These are phyloP conservation scores for Thrips palmi DNA, from an alignment of 1,140 invertebrate species.

Conservation along the genomic window DNA sequence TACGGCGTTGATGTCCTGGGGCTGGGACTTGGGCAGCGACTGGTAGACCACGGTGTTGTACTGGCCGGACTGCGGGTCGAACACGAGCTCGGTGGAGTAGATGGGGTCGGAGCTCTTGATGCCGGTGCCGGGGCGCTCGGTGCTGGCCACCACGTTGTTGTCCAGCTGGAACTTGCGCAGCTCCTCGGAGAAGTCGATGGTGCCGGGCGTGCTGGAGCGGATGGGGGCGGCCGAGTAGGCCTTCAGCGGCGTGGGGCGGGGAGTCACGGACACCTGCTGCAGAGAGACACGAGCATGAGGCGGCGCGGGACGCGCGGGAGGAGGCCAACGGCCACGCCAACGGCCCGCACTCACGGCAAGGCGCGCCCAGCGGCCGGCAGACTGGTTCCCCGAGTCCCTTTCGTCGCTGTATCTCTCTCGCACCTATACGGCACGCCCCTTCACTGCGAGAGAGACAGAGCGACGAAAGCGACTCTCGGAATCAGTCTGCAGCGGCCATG, in stretches of 20 bases:
- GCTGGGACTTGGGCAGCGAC: slow-evolving; percentile 42
- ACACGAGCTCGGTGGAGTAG: slow-evolving; percentile 57
- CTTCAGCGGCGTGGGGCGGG: slow-evolving; percentile 13
- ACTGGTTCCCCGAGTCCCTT: too few species aligned
- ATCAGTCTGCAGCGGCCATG: too few species aligned
- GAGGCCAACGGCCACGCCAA: too few species aligned
- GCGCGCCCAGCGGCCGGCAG: too few species aligned
- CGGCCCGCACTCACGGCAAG: too few species aligned
- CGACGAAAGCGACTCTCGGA: too few species aligned
- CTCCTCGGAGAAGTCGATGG: slow-evolving; percentile 47
- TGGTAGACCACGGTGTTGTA: slow-evolving; percentile 66
- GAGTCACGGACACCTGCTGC: slow-evolving; percentile 24
- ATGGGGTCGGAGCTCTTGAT: slow-evolving; percentile 25
- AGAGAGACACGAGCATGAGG: too few species aligned
- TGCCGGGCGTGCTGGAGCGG: slow-evolving; percentile 22
- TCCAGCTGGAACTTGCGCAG: slow-evolving; percentile 58
- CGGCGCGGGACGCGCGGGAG: too few species aligned
- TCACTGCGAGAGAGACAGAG: too few species aligned
- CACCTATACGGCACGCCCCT: too few species aligned
- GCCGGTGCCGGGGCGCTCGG: slow-evolving; percentile 20
- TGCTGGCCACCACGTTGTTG: slow-evolving; percentile 31
- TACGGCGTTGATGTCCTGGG: slow-evolving; percentile 48
- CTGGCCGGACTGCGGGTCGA: slow-evolving; percentile 54
- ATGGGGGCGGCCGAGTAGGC: slow-evolving; percentile 23
- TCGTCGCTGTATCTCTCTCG: too few species aligned